Base-by-base conservation (phyloP, 23 tunicate species). In the Clavelina lepadiformis region DNA sequence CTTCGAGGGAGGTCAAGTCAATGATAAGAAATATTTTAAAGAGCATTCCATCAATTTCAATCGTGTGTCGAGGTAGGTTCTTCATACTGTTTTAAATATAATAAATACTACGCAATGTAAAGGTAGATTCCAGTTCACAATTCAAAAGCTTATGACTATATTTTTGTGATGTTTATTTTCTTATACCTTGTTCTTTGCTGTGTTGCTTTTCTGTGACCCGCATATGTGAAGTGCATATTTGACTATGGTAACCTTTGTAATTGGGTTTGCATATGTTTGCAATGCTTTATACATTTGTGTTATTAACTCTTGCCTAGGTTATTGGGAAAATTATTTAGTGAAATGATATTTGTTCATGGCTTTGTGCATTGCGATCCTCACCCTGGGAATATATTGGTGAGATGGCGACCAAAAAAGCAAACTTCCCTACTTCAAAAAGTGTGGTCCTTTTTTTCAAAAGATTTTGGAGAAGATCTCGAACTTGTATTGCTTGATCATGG, bases 321-420 rank as follows among this genome's bases (percentile, higher is more conserved):
- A 29, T 58, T 89, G 8, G 97, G 97, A 25, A 81, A 89, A 31
- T 34, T 89, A 34, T 89, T 75, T 64, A 89, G 97, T 51, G 98
- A 93, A 62, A 93, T 93, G 98, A 93, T 93, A 47, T 93, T 93
- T 62, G 85, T 73, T 51, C 93, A 78, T 35, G 98, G 98, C 2
- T 93, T 93, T 54, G 93, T 93, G 2, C 98, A 93, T 68, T 84
- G 88, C 63, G 98, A 93, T 63, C 98, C 98, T 21, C 98, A 93
- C 54, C 98, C 98, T 3, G 98, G 98, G 5, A 93, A 93, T 58
- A 67, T 93, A 34, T 52, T 93, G 31, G 79, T 93, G 0, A 67
- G 82, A n/a, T 58, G 78, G 32, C 31, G 80, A 35, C 46, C 28
- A 7, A 21, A 58, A 33, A 35, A 46, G 22, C 30, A 33, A 24